Conservation (phyloP, 2,113 vertebrate genomes). For the Phaethornis superciliosus region DNA sequence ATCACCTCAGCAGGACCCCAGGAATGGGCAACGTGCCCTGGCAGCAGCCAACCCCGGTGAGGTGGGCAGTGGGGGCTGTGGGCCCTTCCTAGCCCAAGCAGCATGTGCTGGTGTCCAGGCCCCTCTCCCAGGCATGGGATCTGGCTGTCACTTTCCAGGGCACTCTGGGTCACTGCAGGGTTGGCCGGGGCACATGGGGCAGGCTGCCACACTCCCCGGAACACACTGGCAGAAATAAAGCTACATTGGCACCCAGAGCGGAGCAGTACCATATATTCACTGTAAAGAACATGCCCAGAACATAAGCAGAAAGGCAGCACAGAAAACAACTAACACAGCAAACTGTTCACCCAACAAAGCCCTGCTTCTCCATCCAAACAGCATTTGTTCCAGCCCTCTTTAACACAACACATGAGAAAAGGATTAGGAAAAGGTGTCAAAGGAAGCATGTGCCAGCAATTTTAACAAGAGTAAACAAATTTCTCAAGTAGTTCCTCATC, state of each 20-base stretch:
- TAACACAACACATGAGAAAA: fast-evolving
- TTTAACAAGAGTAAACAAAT: neutral
- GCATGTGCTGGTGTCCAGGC: fast-evolving
- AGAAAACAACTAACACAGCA: neutral
- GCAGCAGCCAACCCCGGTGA: neutral
- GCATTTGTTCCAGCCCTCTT: neutral
- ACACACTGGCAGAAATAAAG: neutral
- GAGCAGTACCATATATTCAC: neutral
- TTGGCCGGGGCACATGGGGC: fast-evolving
- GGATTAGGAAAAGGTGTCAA: neutral
- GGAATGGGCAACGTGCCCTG: fast-evolving
- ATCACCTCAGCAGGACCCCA: fast-evolving
- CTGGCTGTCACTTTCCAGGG: fast-evolving
- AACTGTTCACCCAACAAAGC: neutral
- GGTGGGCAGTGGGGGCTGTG: fast-evolving
- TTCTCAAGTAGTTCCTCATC: neutral
- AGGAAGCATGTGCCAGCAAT: neutral
- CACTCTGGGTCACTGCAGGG: fast-evolving
- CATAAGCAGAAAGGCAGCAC: neutral
- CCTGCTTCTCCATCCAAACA: neutral
- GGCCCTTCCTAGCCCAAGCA: neutral
- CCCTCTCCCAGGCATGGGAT: fast-evolving
- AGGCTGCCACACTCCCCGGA: fast-evolving
- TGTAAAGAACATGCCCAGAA: neutral
- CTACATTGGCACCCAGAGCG: neutral